Conservation (phyloP, 2,888 invertebrate genomes). For the Parapristionchus giblindavisi region DNA sequence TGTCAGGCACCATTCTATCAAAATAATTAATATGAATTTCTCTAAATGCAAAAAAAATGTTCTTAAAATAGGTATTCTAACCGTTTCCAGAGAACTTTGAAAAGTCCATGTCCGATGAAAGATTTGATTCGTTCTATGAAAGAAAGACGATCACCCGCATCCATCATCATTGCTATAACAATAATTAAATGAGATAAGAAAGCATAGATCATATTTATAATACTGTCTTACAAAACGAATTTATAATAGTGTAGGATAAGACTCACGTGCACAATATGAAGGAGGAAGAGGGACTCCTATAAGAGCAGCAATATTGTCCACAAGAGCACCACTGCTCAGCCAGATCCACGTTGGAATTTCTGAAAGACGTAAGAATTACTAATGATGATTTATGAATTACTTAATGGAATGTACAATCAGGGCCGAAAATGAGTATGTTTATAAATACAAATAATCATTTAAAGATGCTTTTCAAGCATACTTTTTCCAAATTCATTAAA, state of each 20-base stretch:
- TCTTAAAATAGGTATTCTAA: too few relatives aligned
- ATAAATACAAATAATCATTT: too few relatives aligned
- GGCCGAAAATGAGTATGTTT: too few relatives aligned
- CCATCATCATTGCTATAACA: conserved; percentile 55
- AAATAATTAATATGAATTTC: background rate
- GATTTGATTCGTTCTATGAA: conserved; percentile 55
- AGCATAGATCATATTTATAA: too few relatives aligned
- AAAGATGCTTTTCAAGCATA: too few relatives aligned
- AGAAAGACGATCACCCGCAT: conserved; percentile 52
- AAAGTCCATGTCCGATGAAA: conserved; percentile 53
- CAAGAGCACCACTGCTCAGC: conserved; percentile 53
- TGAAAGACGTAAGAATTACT: conserved; percentile 1
- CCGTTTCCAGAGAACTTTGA: conserved; percentile 36
- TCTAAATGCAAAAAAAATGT: too few relatives aligned
- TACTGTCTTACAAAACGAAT: too few relatives aligned
- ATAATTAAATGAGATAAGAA: too few relatives aligned
- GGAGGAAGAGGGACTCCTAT: conserved; percentile 59
- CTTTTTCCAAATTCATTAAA: too few relatives aligned
- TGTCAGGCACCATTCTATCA: conserved; percentile 12
- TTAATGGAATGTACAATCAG: too few relatives aligned
- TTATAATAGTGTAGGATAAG: background rate
- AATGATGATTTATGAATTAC: too few relatives aligned
- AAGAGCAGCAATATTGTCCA: conserved; percentile 54
- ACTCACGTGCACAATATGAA: conserved; percentile 54
- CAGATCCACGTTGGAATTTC: conserved; percentile 53